These are phyloP conservation scores for Coreoperca whiteheadi DNA, from an alignment of 2,113 vertebrate genomes.

Conservation along the genomic window DNA sequence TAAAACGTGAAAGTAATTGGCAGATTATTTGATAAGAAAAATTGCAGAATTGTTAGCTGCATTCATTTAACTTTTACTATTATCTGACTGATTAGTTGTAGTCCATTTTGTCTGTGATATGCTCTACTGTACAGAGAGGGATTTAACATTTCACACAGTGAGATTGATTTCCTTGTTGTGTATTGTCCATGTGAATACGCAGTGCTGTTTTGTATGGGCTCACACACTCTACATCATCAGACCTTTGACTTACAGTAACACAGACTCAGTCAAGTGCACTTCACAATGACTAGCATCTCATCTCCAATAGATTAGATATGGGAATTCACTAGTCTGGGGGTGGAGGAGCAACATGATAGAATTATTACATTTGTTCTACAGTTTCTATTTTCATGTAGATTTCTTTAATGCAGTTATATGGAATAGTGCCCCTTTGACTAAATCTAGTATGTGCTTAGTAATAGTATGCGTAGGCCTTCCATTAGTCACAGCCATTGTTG, in stretches of 20 bases:
- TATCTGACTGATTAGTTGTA: background rate
- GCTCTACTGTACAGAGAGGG: background rate
- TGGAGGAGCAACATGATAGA: background rate
- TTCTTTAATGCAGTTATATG: slow-evolving; percentile 12
- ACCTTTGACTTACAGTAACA: slow-evolving; percentile 9
- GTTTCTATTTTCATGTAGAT: slow-evolving; percentile 22
- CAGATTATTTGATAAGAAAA: background rate
- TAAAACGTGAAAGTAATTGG: background rate
- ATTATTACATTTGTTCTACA: background rate
- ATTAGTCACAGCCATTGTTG: slow-evolving; percentile 21
- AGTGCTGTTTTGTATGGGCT: background rate
- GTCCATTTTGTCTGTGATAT: background rate
- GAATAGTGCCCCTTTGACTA: background rate
- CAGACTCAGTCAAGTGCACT: slow-evolving; percentile 3
- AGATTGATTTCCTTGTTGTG: background rate
- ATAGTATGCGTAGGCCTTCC: background rate
- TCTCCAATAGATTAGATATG: background rate
- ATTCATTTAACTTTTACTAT: background rate
- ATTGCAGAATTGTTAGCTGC: background rate
- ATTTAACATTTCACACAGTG: background rate
- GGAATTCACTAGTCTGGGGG: background rate
- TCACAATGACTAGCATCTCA: slow-evolving; percentile 17
- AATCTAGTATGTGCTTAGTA: no score
- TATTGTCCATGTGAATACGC: slow-evolving; percentile 8
- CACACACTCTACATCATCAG: background rate